phyloP scores from a whole-genome alignment of 1,140 invertebrate genomes.

The Portunus trituberculatus region DNA sequence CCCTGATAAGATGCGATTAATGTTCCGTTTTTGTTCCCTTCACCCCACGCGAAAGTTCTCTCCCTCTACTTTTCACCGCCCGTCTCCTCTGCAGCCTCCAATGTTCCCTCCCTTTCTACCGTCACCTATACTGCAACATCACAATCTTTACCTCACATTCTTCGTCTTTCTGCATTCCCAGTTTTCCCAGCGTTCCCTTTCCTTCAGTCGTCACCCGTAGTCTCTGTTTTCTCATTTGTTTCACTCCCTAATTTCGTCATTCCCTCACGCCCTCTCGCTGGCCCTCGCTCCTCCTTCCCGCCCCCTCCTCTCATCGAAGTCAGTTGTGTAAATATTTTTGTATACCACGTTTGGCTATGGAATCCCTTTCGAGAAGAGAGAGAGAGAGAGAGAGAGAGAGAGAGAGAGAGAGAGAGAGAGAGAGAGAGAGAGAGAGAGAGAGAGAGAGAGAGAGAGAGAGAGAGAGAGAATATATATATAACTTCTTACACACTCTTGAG shows the following conservation, averaged over 20 bases:
- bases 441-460: constrained; percentile 11
- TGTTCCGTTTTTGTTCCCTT: background rate
- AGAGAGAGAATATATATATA: background rate
- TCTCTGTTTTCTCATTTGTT: too few relatives aligned
- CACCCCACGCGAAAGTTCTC: background rate
- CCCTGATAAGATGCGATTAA: constrained; percentile 1
- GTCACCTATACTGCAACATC: background rate
- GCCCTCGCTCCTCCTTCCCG: background rate
- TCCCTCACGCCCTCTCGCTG: background rate
- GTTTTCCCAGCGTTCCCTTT: too few relatives aligned
- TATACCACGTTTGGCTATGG: too few relatives aligned
- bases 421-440: constrained; percentile 20
- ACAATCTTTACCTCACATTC: too few relatives aligned
- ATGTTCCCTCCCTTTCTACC: background rate
- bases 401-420: constrained; percentile 16
- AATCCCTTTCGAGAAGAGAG: too few relatives aligned
- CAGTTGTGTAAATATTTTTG: background rate
- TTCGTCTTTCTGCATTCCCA: too few relatives aligned
- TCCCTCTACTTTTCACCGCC: background rate
- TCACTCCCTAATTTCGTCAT: background rate
- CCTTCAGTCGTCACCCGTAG: too few relatives aligned
- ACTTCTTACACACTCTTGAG: background rate
- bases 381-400: background rate
- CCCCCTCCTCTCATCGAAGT: background rate
- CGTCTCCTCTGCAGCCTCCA: background rate